phyloP scores from a whole-genome alignment of 2,888 invertebrate genomes.

The Machimus atricapillus region DNA sequence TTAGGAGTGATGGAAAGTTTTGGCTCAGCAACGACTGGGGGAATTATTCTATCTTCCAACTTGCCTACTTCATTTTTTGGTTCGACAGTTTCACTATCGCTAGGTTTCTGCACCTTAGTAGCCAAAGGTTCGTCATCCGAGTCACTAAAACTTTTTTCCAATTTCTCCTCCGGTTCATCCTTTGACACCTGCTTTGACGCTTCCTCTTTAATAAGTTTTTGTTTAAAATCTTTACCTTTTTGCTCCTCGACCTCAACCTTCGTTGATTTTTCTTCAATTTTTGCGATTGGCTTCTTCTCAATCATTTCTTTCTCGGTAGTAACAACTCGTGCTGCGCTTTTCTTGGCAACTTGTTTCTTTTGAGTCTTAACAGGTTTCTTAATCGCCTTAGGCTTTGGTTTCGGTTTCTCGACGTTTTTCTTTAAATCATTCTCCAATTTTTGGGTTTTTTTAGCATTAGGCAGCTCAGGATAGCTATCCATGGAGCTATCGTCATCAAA shows the following conservation, averaged over 20 bases:
- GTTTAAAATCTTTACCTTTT: background rate
- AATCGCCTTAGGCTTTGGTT: constrained; percentile 25
- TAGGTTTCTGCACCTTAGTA: constrained; percentile 61
- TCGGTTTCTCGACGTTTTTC: constrained; percentile 54
- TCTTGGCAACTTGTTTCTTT: constrained; percentile 8
- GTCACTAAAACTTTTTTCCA: constrained; percentile 67
- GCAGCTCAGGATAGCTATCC: constrained; percentile 73
- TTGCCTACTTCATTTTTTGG: constrained; percentile 3
- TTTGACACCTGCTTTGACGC: background rate
- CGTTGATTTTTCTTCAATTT: background rate
- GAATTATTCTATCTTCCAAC: background rate
- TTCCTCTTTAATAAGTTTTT: background rate
- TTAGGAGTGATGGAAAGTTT: background rate
- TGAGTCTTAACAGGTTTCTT: background rate
- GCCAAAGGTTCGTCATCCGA: constrained; percentile 73
- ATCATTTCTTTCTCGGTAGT: constrained; percentile 51
- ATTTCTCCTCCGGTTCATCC: constrained; percentile 45
- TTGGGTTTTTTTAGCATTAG: constrained; percentile 69
- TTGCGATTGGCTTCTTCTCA: background rate
- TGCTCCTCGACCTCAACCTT: constrained; percentile 31
- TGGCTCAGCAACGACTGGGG: background rate
- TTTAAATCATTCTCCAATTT: constrained; percentile 69
- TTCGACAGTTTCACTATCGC: constrained; percentile 50
- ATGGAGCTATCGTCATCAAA: constrained; percentile 69
- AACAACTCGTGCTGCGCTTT: background rate